Evolutionary conservation across 2,113 vertebrate genomes (phyloP).

Genomic region (Microtus richardsoni): DNA sequence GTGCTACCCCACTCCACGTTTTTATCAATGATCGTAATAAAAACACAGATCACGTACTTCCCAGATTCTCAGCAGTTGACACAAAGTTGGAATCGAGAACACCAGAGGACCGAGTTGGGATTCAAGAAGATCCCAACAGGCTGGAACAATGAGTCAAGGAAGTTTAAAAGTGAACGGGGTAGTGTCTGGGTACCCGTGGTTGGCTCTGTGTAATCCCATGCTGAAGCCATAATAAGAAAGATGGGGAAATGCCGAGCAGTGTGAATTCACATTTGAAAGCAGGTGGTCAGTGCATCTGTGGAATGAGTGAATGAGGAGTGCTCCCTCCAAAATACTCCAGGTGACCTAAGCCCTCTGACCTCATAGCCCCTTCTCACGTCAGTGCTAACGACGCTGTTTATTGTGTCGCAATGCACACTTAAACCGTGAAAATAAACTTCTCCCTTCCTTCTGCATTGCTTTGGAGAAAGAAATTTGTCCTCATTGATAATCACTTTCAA

Average conservation of each 20-base stretch:
- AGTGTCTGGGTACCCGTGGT: neutral
- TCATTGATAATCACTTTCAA: neutral
- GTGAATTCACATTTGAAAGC: neutral
- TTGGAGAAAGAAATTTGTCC: neutral
- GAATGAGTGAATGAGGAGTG: neutral
- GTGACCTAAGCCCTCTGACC: neutral
- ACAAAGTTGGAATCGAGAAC: slow-evolving; percentile 2
- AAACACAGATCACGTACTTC: neutral
- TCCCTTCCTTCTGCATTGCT: neutral
- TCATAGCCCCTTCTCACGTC: neutral
- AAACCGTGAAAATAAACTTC: neutral
- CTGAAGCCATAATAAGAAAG: neutral
- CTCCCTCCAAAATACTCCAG: neutral
- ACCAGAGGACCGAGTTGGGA: neutral
- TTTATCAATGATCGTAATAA: slow-evolving; percentile 42
- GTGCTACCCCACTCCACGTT: neutral
- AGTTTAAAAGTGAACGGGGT: neutral
- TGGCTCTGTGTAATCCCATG: neutral
- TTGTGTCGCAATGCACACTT: neutral
- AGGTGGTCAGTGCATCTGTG: neutral
- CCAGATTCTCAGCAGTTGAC: slow-evolving; percentile 34
- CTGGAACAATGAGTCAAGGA: neutral
- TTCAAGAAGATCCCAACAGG: slow-evolving; percentile 6
- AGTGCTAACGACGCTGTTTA: neutral
- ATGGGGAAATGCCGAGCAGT: neutral